Evolutionary conservation across 2,888 invertebrate species (phyloP), one percentile per base, ranked within the genome.

Genomic region (Euplagia quadripunctaria): DNA sequence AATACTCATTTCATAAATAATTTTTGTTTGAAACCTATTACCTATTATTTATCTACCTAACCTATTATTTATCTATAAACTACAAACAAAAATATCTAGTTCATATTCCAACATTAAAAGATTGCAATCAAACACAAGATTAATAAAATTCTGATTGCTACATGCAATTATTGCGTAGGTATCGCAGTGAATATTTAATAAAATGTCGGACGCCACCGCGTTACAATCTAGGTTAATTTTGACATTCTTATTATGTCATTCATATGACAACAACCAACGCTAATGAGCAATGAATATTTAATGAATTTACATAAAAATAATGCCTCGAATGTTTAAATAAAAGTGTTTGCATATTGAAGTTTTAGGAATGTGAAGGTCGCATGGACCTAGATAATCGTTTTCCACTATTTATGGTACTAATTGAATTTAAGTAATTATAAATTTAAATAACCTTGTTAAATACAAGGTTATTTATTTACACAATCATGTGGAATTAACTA

Each of bases 191-290:
- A 72, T 75, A 75, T 75, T 68, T 78, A 76, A 72, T 79, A 73
- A 75, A 75, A 76, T 76, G 64, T 76, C 43, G 71, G 70, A 76
- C 79, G 73, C 64, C 66, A 64, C 68, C 49, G 31, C 31, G 51
- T 65, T 41, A 16, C 42, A 46, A 81, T 80, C 67, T 79, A 80
- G 80, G 78, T 74, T 80, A 58, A 73, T 85, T 81, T 83, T 79
- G 74, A 79, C 79, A 83, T 82, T 71, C 61, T 8, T 69, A 74
- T 83, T 82, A 81, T 80, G 77, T 84, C 85, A 64, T 41, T 5
- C 41, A 46, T 71, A 72, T 78, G 77, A 75, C 72, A 82, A 78
- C 67, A 72, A 73, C 76, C 43, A 49, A 7, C 69, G 20, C 4
- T 75, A 81, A 75, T 78, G 70, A 42, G 9, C 14, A 46, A 41